Base-by-base conservation (phyloP, 2,888 invertebrate species). In the Oithona nana region DNA sequence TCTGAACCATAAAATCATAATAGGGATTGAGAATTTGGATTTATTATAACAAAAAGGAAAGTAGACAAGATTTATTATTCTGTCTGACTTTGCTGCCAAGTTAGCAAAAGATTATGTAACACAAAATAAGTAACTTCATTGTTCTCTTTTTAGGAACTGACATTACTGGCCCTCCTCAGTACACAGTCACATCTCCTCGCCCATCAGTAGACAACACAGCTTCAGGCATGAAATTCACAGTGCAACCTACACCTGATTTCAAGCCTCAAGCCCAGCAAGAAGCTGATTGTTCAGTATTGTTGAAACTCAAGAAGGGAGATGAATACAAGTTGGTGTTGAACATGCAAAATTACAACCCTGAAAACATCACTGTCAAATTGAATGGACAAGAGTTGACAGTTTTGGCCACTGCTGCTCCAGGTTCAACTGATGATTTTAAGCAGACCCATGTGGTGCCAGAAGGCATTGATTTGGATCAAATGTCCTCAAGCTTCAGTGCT, bases 101-200 rank as follows among this genome's bases (percentile, higher is more conserved):
- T n/a, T n/a, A n/a, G n/a, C n/a, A n/a, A n/a, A n/a, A n/a, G n/a
- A n/a, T n/a, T n/a, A n/a, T n/a, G n/a, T n/a, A n/a, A n/a, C n/a
- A n/a, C n/a, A 16, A 39, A 39, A 16, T 16, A 39, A 39, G 39
- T 39, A 11, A 11, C 39, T 11, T 11, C 16, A 16, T 39, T 39
- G 6, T 39, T 39, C 39, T 11, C 6, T 11, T 39, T 39, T 6
- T 11, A 39, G 39, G 39, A 6, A 39, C 39, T 39, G 39, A 39
- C 39, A 11, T 39, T 39, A 16, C 39, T 39, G 39, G 6, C 1
- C 29, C 57, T 22, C 49, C 62, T 3, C 29, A 20, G 28, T 62
- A 62, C 48, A 62, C 62, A n/a, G 62, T 62, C 16, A 57, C 62
- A n/a, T 62, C 62, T 29, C 62, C 62, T 16, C 55, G 49, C n/a